Percentiles rank a stretch among this genome's conserved stretches.
Conservation (phyloP, 1,140 invertebrate genomes). For the Pseudomyrmex gracilis region DNA sequence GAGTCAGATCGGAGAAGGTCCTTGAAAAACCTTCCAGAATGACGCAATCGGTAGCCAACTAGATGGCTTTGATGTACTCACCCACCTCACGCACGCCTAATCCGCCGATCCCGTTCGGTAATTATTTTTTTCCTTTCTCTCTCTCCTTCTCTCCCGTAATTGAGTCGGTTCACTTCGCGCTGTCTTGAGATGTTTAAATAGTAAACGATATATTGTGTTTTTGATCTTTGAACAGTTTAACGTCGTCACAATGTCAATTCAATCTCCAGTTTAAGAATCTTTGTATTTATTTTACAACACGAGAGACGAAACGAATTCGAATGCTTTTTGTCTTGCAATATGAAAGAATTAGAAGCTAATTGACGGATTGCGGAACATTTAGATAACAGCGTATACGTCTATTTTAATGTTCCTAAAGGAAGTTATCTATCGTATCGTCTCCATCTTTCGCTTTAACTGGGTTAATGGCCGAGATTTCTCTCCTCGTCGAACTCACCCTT, state of each 20-base stretch:
- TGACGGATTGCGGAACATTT: too few relatives aligned
- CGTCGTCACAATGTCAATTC: neutral
- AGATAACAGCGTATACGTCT: neutral
- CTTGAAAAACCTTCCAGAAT: constrained; percentile 58
- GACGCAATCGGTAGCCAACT: constrained; percentile 47
- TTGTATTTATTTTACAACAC: neutral
- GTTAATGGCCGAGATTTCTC: constrained; percentile 51
- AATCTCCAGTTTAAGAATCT: too few relatives aligned
- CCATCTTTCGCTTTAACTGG: constrained; percentile 29
- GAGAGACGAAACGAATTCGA: too few relatives aligned
- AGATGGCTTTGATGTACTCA: constrained; percentile 42
- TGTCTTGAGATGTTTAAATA: constrained; percentile 48
- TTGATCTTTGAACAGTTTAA: neutral
- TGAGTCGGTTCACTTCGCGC: constrained; percentile 45
- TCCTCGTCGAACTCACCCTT: constrained; percentile 30
- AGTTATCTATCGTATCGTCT: neutral
- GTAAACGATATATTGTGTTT: neutral
- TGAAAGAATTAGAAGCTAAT: too few relatives aligned
- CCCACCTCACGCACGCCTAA: constrained; percentile 55
- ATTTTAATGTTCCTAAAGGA: neutral
- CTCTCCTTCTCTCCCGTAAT: constrained; percentile 25
- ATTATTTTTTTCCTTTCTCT: constrained; percentile 59
- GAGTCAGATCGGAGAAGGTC: constrained; percentile 33
- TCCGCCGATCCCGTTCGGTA: constrained; percentile 59
- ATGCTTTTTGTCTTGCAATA: neutral